A percentile compares a stretch with the other conserved stretches of the same genome.
Conservation (phyloP, 2,113 vertebrate genomes). For the Carassius gibelio region DNA sequence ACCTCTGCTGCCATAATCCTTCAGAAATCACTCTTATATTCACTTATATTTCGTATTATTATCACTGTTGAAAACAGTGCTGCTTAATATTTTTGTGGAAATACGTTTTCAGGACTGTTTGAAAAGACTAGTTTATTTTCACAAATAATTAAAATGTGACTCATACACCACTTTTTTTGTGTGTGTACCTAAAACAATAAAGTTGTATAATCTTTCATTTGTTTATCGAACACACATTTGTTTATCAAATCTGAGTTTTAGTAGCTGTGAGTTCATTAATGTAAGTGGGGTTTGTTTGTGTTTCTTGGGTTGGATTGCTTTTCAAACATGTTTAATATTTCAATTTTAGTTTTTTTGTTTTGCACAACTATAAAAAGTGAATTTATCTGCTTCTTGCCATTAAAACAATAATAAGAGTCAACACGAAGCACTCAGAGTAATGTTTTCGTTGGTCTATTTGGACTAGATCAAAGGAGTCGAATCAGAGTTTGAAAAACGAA, state of each 20-base stretch:
- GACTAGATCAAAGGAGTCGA: background rate
- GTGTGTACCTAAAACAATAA: background rate
- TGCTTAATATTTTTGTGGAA: too few species aligned
- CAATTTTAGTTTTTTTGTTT: slow-evolving; percentile 3
- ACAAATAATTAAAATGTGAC: too few species aligned
- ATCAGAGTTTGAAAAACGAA: background rate
- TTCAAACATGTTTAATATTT: background rate
- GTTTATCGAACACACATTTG: background rate
- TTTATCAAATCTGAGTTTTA: slow-evolving; percentile 26
- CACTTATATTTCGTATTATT: too few species aligned
- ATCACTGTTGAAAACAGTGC: too few species aligned
- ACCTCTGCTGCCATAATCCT: too few species aligned
- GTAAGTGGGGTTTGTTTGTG: background rate
- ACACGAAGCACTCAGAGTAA: slow-evolving; percentile 8
- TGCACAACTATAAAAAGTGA: background rate
- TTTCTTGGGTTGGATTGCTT: background rate
- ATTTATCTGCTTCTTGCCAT: background rate
- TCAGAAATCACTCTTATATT: too few species aligned
- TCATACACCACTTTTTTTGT: too few species aligned
- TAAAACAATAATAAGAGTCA: background rate
- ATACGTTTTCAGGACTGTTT: too few species aligned
- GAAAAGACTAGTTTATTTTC: too few species aligned
- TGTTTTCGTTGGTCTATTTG: background rate
- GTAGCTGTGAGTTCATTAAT: background rate
- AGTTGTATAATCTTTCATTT: background rate